phyloP scores from a whole-genome alignment of 2,797 vertebrate genomes.

The Denticeps clupeoides region DNA sequence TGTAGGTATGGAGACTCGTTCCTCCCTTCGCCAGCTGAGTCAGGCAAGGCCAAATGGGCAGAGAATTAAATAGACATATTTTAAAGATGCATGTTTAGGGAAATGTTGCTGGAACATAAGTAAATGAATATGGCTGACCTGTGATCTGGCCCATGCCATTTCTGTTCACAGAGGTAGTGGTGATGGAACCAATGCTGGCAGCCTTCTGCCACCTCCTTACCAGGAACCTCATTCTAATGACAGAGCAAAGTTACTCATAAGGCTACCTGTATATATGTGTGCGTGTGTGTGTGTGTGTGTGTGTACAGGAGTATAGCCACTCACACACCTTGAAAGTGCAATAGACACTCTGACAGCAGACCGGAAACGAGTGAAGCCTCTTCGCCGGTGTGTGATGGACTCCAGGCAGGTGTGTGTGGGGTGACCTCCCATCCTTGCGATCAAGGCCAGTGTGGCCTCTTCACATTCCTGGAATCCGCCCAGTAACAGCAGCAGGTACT shows the following conservation, averaged over 20 bases:
- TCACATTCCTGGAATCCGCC: constrained; percentile 95
- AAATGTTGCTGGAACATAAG: no score
- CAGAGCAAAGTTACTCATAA: neutral
- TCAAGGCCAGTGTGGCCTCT: constrained; percentile 81
- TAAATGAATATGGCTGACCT: constrained; percentile 47
- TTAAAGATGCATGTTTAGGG: no score
- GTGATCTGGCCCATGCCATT: constrained; percentile 64
- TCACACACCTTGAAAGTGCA: constrained; percentile 78
- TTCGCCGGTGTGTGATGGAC: constrained; percentile 54
- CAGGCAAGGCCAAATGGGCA: no score
- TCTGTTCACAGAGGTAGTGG: constrained; percentile 50
- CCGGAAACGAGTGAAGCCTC: constrained; percentile 77
- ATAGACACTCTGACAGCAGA: constrained; percentile 81
- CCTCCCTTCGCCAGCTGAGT: constrained; percentile 64
- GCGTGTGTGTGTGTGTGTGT: no score
- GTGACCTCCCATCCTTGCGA: constrained; percentile 78
- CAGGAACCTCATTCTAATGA: constrained; percentile 85
- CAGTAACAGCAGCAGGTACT: constrained; percentile 85
- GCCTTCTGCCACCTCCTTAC: constrained; percentile 86
- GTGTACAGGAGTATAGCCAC: neutral
- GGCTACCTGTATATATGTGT: no score
- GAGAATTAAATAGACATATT: no score
- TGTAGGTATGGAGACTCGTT: constrained; percentile 67
- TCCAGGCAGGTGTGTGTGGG: constrained; percentile 61
- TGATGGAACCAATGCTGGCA: constrained; percentile 52